Conservation (phyloP, 2,113 vertebrate genomes). For the Laticauda colubrina region DNA sequence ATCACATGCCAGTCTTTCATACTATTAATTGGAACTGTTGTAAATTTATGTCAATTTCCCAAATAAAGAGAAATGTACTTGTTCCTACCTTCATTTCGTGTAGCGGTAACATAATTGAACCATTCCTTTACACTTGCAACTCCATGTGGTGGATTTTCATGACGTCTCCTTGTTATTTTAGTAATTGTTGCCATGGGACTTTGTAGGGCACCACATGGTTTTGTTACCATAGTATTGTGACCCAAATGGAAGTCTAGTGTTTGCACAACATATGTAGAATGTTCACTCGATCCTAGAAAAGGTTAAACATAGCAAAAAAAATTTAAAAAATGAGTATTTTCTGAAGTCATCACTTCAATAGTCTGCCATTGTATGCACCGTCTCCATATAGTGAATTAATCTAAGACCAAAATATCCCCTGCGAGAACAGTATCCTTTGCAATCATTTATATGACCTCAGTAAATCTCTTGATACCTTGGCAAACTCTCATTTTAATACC, state of each 20-base stretch:
- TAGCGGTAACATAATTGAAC: slow-evolving; percentile 97
- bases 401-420: not conserved
- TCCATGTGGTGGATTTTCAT: slow-evolving; percentile 95
- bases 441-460: not conserved
- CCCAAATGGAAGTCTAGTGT: slow-evolving; percentile 96
- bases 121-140: slow-evolving; percentile 97
- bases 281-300: slow-evolving; percentile 84
- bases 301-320: not conserved
- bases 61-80: not conserved
- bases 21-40: slow-evolving; percentile 5
- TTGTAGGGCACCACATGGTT: slow-evolving; percentile 93
- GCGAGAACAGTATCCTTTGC: not conserved
- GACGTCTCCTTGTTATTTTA: slow-evolving; percentile 92
- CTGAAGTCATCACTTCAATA: not conserved
- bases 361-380: not conserved
- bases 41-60: slow-evolving; percentile 11
- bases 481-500: not conserved
- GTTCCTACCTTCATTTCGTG: slow-evolving; percentile 89
- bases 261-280: slow-evolving; percentile 96
- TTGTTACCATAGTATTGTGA: slow-evolving; percentile 98
- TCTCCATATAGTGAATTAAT: not conserved
- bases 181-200: slow-evolving; percentile 99
- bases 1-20: not conserved
- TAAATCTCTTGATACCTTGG: not conserved
- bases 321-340: not conserved